Evolutionary conservation across 2,888 invertebrate genomes (phyloP), one percentile per base, ranked within the genome.

Genomic region (Mamestra brassicae): DNA sequence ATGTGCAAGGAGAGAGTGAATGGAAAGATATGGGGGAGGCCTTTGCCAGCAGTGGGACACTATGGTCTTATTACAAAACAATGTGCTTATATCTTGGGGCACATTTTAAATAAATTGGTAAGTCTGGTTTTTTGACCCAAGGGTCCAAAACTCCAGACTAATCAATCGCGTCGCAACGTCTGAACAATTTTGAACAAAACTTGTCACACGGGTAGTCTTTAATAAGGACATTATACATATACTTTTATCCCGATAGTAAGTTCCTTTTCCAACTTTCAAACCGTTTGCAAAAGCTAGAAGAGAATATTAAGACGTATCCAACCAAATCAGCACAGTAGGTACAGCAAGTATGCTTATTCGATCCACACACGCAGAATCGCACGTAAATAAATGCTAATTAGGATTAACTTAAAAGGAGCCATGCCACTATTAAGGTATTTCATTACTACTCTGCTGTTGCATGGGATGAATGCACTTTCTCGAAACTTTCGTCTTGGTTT

Each of bases 361-460:
- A 45, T 60, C 45, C 13, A 45, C 45, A 26, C 26, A 45, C 17
- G 3, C 10, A 38, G 10, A n/a, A n/a, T 36, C 15, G 6, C 15
- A 54, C 8, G 5, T 47, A 65, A 74, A 54, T 75, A 61, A 4
- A 76, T 76, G 38, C n/a, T 50, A 50, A 76, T 66, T 50, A 55
- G 4, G 34, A 47, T 66, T 50, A 3, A 75, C 15, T n/a, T 34
- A 47, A 75, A 75, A 61, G 58, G 45, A 65, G n/a, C 15, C 54
- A n/a, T 17, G 8, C 11, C n/a, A 38, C 11, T 54, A n/a, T 55
- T 47, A 47, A 54, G n/a, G 11, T 38, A 54, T n/a, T 13, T 66
- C 34, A 54, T 74, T 61, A 50, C 34, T 47, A 17, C 52, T 60
- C 38, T n/a, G n/a, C 17, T 34, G 7, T 54, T 13, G 26, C 42